A percentile compares a stretch with the other conserved stretches of the same genome.
Conservation (phyloP, 2,113 vertebrate species). For the Siniperca knerii region DNA sequence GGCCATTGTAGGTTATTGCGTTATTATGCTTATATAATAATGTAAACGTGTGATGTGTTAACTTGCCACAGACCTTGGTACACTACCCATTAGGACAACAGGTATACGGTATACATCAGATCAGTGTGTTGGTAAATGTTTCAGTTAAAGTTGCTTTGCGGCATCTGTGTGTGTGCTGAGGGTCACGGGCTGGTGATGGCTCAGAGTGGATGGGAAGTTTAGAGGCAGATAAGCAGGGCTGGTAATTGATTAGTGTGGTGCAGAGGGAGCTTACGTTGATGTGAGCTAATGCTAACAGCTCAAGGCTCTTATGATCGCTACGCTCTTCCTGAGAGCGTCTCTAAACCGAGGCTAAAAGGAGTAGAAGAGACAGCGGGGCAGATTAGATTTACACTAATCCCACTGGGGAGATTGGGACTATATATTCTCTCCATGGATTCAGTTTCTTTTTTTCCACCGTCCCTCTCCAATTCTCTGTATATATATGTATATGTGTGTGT, state of each 20-base stretch:
- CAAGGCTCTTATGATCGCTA: conserved; percentile 53
- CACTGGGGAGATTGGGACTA: conserved; percentile 57
- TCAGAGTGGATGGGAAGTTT: conserved; percentile 42
- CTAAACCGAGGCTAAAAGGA: conserved; percentile 58
- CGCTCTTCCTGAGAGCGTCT: conserved; percentile 58
- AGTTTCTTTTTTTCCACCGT: not conserved
- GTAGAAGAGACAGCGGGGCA: conserved; percentile 52
- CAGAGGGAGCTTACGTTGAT: conserved; percentile 69
- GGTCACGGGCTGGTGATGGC: conserved; percentile 15
- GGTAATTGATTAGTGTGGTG: conserved; percentile 76
- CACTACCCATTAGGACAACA: not conserved
- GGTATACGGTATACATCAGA: not conserved
- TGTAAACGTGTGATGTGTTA: not conserved
- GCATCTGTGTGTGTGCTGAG: not conserved
- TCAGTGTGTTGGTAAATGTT: conserved; percentile 23
- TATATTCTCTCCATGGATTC: conserved; percentile 40
- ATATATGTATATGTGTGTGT: conserved; percentile 2
- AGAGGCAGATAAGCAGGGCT: conserved; percentile 53
- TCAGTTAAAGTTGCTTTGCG: conserved; percentile 10
- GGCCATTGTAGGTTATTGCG: not conserved
- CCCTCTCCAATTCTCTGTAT: conserved; percentile 25
- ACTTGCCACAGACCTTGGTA: not conserved
- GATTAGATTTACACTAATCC: conserved; percentile 75
- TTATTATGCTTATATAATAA: not conserved
- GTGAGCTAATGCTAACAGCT: conserved; percentile 69